These are phyloP conservation scores for Anneissia japonica DNA, from an alignment of 35 echinoderm and acorn worm species.

Conservation along the genomic window DNA sequence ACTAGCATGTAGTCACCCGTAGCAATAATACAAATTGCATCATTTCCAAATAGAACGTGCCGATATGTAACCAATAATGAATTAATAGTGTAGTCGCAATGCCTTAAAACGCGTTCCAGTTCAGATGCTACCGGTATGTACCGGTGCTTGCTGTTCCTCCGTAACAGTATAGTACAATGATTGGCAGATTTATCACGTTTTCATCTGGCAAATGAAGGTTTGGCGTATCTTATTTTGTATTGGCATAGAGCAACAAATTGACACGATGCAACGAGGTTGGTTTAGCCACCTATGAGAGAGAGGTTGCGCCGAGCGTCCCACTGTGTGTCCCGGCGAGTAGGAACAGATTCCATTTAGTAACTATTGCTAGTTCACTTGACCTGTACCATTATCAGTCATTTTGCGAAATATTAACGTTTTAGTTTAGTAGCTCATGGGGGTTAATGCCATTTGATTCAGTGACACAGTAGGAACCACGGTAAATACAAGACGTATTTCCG, in stretches of 20 bases:
- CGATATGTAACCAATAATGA: neutral
- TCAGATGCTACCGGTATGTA: neutral
- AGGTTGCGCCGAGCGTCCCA: neutral
- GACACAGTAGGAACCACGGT: neutral
- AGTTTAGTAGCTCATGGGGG: neutral
- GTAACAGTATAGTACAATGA: neutral
- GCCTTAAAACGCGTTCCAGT: neutral
- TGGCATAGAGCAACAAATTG: neutral
- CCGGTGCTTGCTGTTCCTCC: neutral
- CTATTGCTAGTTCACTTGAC: neutral
- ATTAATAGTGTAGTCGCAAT: neutral
- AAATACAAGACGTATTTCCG: neutral
- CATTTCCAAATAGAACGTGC: neutral
- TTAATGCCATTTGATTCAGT: neutral
- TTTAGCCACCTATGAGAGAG: neutral
- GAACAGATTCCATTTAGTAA: constrained; percentile 1
- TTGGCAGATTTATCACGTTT: neutral
- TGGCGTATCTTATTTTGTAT: neutral
- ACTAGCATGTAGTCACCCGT: neutral
- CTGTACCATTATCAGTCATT: neutral
- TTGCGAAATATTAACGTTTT: neutral
- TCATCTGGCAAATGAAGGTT: neutral
- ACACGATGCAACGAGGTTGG: neutral
- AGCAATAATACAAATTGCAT: neutral
- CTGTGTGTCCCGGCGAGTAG: neutral